phyloP scores from a whole-genome alignment of 1,140 invertebrate species.

The Drosophila baimaii region DNA sequence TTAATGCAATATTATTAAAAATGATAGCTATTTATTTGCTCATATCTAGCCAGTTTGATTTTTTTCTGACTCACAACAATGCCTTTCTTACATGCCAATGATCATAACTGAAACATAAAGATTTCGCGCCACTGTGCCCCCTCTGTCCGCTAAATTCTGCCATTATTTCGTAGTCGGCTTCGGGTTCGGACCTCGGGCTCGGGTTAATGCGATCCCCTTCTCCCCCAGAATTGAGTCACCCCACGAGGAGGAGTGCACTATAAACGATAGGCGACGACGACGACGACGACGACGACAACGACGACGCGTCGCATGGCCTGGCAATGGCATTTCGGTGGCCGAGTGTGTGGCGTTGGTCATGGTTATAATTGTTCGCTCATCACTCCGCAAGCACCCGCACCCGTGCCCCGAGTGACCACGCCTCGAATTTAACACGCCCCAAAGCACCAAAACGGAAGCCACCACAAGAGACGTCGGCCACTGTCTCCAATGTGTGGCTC shows the following conservation, averaged over 20 bases:
- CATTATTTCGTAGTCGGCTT: constrained; percentile 15
- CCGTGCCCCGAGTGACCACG: constrained; percentile 41
- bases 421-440: constrained; percentile 63
- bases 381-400: constrained; percentile 21
- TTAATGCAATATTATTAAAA: neutral
- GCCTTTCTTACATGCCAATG: too few relatives aligned
- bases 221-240: constrained; percentile 36
- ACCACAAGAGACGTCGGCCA: constrained; percentile 44
- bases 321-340: constrained; percentile 31
- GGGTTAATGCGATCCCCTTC: constrained; percentile 2
- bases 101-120: neutral
- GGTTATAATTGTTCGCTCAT: constrained; percentile 66
- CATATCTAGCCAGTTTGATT: too few relatives aligned
- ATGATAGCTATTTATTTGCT: too few relatives aligned
- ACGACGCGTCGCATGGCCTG: constrained; percentile 10
- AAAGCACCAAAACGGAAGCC: constrained; percentile 44
- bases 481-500: constrained; percentile 24
- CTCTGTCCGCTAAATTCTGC: constrained; percentile 12
- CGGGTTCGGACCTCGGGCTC: neutral
- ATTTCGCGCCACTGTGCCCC: constrained; percentile 16
- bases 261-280: constrained; percentile 25
- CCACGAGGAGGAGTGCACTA: constrained; percentile 44
- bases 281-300: constrained; percentile 15
- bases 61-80: too few relatives aligned
- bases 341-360: constrained; percentile 61